A percentile compares a stretch with the other conserved stretches of the same genome.
phyloP scores from a whole-genome alignment of 2,797 vertebrate genomes.

The Sebastes dallii region DNA sequence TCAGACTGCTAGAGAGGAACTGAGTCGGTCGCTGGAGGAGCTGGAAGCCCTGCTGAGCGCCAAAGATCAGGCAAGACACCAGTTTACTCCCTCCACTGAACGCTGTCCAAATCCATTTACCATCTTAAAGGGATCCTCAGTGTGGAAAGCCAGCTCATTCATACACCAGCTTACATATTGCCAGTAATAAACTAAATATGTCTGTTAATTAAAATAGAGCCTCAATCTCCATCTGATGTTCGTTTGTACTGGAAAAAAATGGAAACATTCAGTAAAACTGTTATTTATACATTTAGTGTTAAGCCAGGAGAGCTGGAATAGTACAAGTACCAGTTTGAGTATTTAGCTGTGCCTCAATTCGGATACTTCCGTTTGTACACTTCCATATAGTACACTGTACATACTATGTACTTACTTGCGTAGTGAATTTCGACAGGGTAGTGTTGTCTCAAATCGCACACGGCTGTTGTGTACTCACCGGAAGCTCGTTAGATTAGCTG shows the following conservation, averaged over 20 bases:
- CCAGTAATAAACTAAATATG: not conserved
- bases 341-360: not conserved
- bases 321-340: not conserved
- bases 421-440: too few relatives aligned
- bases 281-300: not conserved
- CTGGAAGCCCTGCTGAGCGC: constrained; percentile 89
- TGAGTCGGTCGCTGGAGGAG: constrained; percentile 86
- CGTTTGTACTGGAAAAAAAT: not conserved
- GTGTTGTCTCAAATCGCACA: too few relatives aligned
- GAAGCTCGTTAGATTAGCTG: too few relatives aligned
- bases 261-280: not conserved
- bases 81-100: not conserved
- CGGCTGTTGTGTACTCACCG: too few relatives aligned
- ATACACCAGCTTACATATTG: not conserved
- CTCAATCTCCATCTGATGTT: not conserved
- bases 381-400: too few relatives aligned
- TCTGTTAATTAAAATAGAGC: not conserved
- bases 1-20: constrained; percentile 81
- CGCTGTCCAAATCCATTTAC: constrained; percentile 15
- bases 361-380: too few relatives aligned
- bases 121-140: not conserved
- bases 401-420: too few relatives aligned
- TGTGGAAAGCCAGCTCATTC: not conserved
- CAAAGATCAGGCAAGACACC: constrained; percentile 88
- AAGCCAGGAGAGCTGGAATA: not conserved